Evolutionary conservation across 2,888 invertebrate species (phyloP), one percentile per base, ranked within the genome.

Genomic region (Scaptomyza polygonia): DNA sequence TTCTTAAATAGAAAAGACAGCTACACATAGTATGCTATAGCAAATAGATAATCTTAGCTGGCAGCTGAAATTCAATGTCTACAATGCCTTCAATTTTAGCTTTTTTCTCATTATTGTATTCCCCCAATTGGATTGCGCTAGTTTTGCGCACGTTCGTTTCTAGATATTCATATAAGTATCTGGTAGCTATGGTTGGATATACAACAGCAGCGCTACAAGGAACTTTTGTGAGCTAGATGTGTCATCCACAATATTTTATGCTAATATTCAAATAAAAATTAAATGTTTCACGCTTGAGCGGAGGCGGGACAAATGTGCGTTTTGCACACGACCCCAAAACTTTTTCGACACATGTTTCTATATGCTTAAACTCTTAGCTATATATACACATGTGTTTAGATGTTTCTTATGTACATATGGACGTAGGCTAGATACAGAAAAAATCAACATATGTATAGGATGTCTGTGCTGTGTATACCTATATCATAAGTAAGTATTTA

Each of bases 201-300:
- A 73, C 57, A 43, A 63, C 49, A 34, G 42, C 47, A 32, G 18
- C 30, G 18, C n/a, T 51, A 61, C 52, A 57, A 54, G 56, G 47
- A 63, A 51, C 58, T 27, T 27, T 58, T 59, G 66, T 73, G 86
- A 66, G 68, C 86, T 86, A 83, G 80, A 88, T 84, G 86, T 85
- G 84, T 88, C 88, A 83, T 88, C 84, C 77, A 77, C 80, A 88
- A 85, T 85, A 88, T 88, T 88, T 80, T 78, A 86, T 80, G 86
- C 86, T 85, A 80, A 85, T 85, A 85, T 80, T 78, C 81, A 76
- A 70, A 62, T 66, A 72, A 83, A 84, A 88, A 77, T 82, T 72
- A 72, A 49, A 84, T 79, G 44, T 80, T 85, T 77, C 75, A 79
- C 71, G 85, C 87, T 86, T 65, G 87, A 85, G 81, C 81, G 87